Conservation (phyloP, 2,888 invertebrate species). For the Netelia virgata region DNA sequence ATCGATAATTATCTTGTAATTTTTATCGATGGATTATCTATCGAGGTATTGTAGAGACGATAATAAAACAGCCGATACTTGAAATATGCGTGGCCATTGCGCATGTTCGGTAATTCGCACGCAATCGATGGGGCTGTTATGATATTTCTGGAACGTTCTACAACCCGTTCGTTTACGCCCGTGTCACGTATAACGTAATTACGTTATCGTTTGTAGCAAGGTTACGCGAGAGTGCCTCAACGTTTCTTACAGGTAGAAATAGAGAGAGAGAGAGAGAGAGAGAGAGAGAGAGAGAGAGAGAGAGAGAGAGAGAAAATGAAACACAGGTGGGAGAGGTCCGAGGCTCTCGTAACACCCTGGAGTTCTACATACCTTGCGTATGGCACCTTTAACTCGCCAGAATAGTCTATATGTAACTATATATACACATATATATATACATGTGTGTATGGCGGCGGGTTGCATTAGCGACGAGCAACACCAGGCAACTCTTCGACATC, state of each 20-base stretch:
- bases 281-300: too few relatives aligned
- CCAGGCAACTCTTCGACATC: constrained; percentile 33
- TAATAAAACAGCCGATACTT: background rate
- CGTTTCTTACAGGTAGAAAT: constrained; percentile 2
- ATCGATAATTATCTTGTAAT: too few relatives aligned
- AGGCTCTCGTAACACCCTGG: constrained; percentile 60
- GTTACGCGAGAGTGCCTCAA: constrained; percentile 66
- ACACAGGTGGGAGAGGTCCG: constrained; percentile 3
- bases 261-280: constrained; percentile 10
- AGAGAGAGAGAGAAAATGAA: too few relatives aligned
- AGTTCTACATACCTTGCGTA: background rate
- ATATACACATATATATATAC: background rate
- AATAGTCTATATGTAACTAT: background rate
- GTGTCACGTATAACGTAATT: constrained; percentile 66
- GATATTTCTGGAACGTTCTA: constrained; percentile 55
- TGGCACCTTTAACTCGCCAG: constrained; percentile 7
- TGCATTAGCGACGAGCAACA: constrained; percentile 55
- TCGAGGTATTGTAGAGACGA: too few relatives aligned
- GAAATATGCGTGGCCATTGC: background rate
- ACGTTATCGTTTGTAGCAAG: constrained; percentile 69
- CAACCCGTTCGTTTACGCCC: constrained; percentile 52
- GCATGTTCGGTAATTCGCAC: constrained; percentile 32
- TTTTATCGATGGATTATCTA: too few relatives aligned
- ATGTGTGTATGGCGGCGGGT: constrained; percentile 27
- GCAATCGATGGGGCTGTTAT: constrained; percentile 26